A percentile compares a stretch with the other conserved stretches of the same genome.
Evolutionary conservation across 2,888 invertebrate species (phyloP).

Genomic region (Agrypnus murinus): DNA sequence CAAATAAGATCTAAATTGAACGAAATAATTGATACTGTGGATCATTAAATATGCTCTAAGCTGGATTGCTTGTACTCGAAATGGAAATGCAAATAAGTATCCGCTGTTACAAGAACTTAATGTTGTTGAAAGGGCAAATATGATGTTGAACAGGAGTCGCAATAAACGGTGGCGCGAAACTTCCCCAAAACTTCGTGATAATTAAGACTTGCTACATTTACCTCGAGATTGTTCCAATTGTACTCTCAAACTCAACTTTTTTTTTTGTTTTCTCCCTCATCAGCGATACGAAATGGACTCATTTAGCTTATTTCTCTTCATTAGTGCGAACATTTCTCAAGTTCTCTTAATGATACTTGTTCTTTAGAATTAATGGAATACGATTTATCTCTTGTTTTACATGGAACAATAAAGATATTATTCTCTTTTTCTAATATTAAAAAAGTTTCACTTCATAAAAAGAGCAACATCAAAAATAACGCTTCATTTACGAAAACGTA

Average conservation of each 20-base stretch:
- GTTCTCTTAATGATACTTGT: constrained; percentile 37
- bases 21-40: too few species aligned
- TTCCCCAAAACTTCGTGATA: constrained; percentile 33
- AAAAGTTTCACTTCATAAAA: too few species aligned
- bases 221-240: constrained; percentile 42
- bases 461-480: too few species aligned
- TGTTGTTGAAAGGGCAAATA: constrained; percentile 18
- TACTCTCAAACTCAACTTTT: constrained; percentile 31
- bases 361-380: constrained; percentile 32
- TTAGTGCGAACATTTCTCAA: constrained; percentile 42
- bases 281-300: constrained; percentile 38
- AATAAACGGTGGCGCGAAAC: constrained; percentile 41
- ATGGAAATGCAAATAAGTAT: constrained; percentile 16
- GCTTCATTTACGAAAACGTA: too few species aligned
- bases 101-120: constrained; percentile 8
- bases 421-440: too few species aligned
- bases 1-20: too few species aligned
- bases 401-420: constrained; percentile 27
- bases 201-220: constrained; percentile 42
- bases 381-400: constrained; percentile 37
- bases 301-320: constrained; percentile 42
- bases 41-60: too few species aligned
- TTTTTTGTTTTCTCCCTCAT: constrained; percentile 38
- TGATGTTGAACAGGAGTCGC: constrained; percentile 26
- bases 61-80: too few species aligned